These are phyloP conservation scores for Mesocricetus auratus DNA, from an alignment of 2,113 vertebrate genomes.

Conservation along the genomic window DNA sequence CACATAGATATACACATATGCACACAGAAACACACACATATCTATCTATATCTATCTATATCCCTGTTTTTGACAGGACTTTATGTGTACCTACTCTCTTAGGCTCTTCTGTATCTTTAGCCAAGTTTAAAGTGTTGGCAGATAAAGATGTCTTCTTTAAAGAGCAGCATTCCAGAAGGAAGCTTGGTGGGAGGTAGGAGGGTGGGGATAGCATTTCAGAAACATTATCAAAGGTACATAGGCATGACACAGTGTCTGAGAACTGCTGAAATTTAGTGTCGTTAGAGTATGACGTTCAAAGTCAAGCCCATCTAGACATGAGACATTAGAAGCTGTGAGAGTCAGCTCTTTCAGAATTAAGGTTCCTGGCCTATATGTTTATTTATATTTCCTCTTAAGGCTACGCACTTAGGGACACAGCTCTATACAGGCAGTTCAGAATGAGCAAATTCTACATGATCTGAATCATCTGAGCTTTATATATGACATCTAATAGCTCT, in stretches of 20 bases:
- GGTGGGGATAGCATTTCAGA: neutral
- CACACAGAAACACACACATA: neutral
- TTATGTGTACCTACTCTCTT: neutral
- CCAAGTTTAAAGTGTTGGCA: neutral
- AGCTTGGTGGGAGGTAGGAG: neutral
- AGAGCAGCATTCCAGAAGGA: neutral
- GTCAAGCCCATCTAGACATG: neutral
- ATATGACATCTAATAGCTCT: neutral
- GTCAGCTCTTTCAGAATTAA: neutral
- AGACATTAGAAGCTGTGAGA: neutral
- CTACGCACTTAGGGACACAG: neutral
- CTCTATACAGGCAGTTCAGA: neutral
- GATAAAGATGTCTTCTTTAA: neutral
- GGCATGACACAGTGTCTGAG: neutral
- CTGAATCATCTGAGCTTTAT: constrained; percentile 8
- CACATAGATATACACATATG: neutral
- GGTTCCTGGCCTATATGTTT: neutral
- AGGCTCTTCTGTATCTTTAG: neutral
- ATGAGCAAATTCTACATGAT: neutral
- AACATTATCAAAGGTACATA: neutral
- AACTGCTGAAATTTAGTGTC: neutral
- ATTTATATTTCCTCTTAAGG: neutral
- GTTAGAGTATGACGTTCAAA: neutral
- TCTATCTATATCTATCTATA: neutral
- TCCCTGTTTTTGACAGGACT: neutral